Conservation (phyloP, 2,797 vertebrate species). For the Halcyon badia region DNA sequence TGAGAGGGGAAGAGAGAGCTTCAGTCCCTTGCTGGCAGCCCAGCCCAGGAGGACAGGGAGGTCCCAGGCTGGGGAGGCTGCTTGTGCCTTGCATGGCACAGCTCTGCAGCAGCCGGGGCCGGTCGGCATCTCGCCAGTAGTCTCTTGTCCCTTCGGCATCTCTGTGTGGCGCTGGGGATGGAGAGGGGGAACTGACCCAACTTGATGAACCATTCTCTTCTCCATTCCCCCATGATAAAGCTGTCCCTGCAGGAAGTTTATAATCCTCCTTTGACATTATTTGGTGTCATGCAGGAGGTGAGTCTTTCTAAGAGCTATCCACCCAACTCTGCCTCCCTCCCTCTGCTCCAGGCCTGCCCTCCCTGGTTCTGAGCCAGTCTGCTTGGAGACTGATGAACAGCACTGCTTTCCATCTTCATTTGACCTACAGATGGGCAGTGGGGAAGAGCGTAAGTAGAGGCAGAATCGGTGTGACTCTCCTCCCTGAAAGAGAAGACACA, state of each 20-base stretch:
- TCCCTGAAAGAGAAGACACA: background rate
- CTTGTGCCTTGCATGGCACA: background rate
- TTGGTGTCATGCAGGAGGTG: background rate
- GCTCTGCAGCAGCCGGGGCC: background rate
- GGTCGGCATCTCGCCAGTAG: rapidly evolving
- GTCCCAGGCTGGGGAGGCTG: background rate
- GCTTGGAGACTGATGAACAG: background rate
- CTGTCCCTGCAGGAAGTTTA: background rate
- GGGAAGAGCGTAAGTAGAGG: background rate
- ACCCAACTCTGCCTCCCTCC: background rate
- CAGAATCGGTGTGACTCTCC: background rate
- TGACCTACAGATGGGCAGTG: background rate
- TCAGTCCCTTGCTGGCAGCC: background rate
- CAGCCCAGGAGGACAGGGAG: background rate
- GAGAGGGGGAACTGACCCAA: background rate
- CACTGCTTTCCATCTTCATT: background rate
- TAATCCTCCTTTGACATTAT: background rate
- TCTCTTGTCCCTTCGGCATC: background rate
- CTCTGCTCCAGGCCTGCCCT: background rate
- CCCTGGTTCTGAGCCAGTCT: background rate
- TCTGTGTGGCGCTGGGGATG: background rate
- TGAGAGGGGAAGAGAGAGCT: background rate
- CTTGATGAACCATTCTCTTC: background rate
- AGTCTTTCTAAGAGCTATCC: background rate
- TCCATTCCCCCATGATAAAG: background rate